phyloP scores from a whole-genome alignment of 1,140 invertebrate species.

The Drosophila lini region DNA sequence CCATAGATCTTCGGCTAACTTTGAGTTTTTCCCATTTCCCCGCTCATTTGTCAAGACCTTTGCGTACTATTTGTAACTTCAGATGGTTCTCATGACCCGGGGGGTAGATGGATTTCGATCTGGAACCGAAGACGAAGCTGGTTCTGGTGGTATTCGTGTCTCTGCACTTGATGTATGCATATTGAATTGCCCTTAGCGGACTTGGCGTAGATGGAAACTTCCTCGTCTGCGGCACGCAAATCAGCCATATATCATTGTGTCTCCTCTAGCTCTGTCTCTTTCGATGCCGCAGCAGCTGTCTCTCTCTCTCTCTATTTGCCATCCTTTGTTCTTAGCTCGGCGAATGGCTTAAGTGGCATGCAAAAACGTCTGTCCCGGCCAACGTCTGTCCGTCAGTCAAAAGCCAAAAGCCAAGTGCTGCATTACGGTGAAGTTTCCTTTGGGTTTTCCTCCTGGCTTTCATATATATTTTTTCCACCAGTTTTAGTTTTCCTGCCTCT shows the following conservation, averaged over 20 bases:
- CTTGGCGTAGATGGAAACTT: slow-evolving; percentile 37
- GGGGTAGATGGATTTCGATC: slow-evolving; percentile 12
- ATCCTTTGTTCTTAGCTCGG: slow-evolving; percentile 29
- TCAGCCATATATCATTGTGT: slow-evolving; percentile 80
- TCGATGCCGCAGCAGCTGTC: slow-evolving; percentile 19
- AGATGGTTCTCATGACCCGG: slow-evolving; percentile 20
- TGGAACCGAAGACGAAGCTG: background rate
- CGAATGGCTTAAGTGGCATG: slow-evolving; percentile 70
- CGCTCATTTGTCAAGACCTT: slow-evolving; percentile 63
- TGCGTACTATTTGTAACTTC: slow-evolving; percentile 67
- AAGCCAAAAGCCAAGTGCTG: slow-evolving; percentile 55
- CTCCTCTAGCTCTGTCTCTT: slow-evolving; percentile 30
- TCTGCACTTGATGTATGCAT: slow-evolving; percentile 73
- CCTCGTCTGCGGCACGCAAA: slow-evolving; percentile 67
- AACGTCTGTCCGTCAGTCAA: slow-evolving; percentile 55
- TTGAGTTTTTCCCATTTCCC: slow-evolving; percentile 15
- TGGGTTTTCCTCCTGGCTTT: slow-evolving; percentile 23
- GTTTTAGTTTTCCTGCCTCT: slow-evolving; percentile 15
- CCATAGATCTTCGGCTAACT: slow-evolving; percentile 14
- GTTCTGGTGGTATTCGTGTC: slow-evolving; percentile 27
- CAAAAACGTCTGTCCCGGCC: slow-evolving; percentile 58
- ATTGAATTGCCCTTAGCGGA: slow-evolving; percentile 70
- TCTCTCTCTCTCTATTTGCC: background rate
- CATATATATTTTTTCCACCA: slow-evolving; percentile 8
- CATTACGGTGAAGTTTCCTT: slow-evolving; percentile 52